phyloP scores from a whole-genome alignment of 2,888 invertebrate genomes.

The Callyntrura guangdongensis region DNA sequence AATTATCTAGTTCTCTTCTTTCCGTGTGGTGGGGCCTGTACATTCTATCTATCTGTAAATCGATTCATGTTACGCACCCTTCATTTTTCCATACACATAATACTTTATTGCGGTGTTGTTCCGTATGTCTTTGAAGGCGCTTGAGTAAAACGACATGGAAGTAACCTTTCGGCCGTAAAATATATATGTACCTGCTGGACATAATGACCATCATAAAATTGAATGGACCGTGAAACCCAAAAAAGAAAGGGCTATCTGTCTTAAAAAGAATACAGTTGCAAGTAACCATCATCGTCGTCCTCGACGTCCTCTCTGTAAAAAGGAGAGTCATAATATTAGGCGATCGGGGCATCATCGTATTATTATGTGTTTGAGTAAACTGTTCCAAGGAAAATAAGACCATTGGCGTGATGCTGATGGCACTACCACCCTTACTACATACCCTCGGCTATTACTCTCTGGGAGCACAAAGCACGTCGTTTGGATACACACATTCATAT shows the following conservation, averaged over 20 bases:
- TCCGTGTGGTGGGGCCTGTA: neutral
- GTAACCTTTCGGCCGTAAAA: constrained; percentile 73
- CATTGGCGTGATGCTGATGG: constrained; percentile 1
- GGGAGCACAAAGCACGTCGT: constrained; percentile 46
- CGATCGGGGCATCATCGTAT: constrained; percentile 49
- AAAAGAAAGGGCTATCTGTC: constrained; percentile 54
- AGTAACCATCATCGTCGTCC: constrained; percentile 47
- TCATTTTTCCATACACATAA: constrained; percentile 25
- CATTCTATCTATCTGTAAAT: neutral
- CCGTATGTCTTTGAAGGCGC: constrained; percentile 47
- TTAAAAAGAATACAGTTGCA: constrained; percentile 44
- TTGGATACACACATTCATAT: constrained; percentile 49
- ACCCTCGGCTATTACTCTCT: neutral
- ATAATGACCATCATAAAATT: constrained; percentile 78
- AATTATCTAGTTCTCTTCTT: neutral
- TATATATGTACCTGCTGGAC: constrained; percentile 75
- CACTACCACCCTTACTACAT: neutral
- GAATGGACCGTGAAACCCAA: constrained; percentile 78
- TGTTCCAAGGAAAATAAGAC: neutral
- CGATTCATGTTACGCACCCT: constrained; percentile 38
- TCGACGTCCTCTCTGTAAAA: constrained; percentile 51
- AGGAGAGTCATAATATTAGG: constrained; percentile 35
- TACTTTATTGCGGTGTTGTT: constrained; percentile 8
- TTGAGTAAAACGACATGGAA: constrained; percentile 35
- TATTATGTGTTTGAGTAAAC: constrained; percentile 42